These are phyloP conservation scores for Apamea anceps DNA, from an alignment of 2,888 invertebrate genomes.

Conservation along the genomic window DNA sequence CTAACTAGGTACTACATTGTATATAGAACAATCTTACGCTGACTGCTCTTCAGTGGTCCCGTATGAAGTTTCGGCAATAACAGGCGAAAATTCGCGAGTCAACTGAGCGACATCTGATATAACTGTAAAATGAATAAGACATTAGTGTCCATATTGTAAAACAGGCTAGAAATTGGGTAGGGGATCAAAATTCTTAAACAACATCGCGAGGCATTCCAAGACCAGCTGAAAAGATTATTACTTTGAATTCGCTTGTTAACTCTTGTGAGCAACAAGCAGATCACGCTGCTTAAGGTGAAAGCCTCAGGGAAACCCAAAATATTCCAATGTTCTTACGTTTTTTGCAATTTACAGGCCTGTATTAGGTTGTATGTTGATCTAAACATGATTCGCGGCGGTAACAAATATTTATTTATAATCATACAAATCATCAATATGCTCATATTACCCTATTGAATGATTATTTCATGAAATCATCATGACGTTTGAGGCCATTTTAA, in stretches of 20 bases:
- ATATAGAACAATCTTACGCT: constrained; percentile 41
- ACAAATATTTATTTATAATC: no score
- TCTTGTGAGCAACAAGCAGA: neutral
- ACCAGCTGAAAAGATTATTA: neutral
- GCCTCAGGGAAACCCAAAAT: no score
- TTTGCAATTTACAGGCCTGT: no score
- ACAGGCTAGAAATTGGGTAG: neutral
- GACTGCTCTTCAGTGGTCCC: constrained; percentile 3
- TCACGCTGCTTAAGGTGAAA: neutral
- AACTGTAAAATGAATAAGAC: constrained; percentile 44
- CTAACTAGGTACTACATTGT: neutral
- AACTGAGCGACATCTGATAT: constrained; percentile 57
- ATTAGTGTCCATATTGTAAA: neutral
- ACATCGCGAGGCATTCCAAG: neutral
- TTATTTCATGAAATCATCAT: no score
- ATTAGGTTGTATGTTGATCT: no score
- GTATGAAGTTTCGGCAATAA: constrained; percentile 19
- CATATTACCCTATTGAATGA: no score
- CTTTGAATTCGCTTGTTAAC: neutral
- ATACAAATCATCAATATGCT: no score
- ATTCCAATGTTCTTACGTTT: no score
- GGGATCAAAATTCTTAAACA: neutral
- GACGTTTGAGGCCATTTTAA: no score
- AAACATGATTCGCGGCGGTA: no score
- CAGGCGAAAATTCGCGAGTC: constrained; percentile 47